phyloP scores from a whole-genome alignment of 1,140 invertebrate genomes.

The Berghia stephanieae region DNA sequence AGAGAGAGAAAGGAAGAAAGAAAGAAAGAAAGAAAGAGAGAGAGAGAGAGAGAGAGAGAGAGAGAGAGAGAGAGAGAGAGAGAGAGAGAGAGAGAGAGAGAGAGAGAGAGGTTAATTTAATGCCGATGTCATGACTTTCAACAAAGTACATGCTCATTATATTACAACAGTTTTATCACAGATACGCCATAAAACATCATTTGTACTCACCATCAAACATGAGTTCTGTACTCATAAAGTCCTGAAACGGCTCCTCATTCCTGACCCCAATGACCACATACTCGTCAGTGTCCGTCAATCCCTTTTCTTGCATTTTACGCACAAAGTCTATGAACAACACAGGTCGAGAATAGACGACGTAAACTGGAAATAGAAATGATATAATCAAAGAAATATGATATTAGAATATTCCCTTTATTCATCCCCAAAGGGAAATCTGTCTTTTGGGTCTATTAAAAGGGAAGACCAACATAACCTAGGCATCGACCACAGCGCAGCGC shows the following conservation, averaged over 20 bases:
- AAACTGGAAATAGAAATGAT: constrained; percentile 74
- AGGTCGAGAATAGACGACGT: constrained; percentile 86
- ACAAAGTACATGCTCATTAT: no score
- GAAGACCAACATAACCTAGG: no score
- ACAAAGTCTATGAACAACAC: constrained; percentile 86
- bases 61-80: background rate
- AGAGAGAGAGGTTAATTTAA: no score
- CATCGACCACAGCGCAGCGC: no score
- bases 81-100: background rate
- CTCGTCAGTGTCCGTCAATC: constrained; percentile 86
- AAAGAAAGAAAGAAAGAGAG: no score
- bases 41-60: no score
- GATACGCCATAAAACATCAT: background rate
- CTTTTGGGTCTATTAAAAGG: no score
- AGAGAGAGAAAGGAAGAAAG: no score
- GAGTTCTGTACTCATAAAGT: constrained; percentile 68
- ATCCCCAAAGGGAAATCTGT: no score
- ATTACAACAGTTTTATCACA: no score
- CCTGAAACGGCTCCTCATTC: constrained; percentile 87
- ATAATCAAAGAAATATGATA: background rate
- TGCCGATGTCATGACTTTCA: no score
- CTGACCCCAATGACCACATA: constrained; percentile 91
- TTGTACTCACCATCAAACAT: constrained; percentile 36
- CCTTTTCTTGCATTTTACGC: constrained; percentile 83
- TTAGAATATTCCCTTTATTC: no score